Conservation (phyloP, 2,888 invertebrate genomes). For the Willowsia nigromaculata region DNA sequence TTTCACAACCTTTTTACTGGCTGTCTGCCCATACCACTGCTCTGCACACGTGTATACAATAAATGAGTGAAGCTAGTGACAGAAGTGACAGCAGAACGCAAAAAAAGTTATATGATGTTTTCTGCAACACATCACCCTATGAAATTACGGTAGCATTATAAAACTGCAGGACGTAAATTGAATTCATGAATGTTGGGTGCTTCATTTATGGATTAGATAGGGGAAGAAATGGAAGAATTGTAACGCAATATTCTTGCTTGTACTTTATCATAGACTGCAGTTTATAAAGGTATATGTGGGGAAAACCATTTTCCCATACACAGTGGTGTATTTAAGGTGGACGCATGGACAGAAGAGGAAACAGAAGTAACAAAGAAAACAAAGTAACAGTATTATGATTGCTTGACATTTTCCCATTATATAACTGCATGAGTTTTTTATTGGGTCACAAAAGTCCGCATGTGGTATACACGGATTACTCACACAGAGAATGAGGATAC, state of each 20-base stretch:
- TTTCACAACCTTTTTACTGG: not conserved
- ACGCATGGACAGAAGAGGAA: not conserved
- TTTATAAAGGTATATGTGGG: too few relatives aligned
- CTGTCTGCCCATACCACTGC: not conserved
- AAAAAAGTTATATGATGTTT: not conserved
- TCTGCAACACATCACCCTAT: not conserved
- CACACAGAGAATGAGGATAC: conserved; percentile 4
- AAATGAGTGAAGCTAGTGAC: too few relatives aligned
- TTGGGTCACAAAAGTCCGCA: conserved; percentile 40
- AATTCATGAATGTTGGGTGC: conserved; percentile 15
- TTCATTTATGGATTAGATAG: conserved; percentile 18
- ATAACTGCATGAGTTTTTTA: conserved; percentile 32
- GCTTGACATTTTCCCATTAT: conserved; percentile 33
- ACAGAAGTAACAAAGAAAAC: not conserved
- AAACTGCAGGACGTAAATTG: conserved; percentile 50
- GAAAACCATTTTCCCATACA: too few relatives aligned
- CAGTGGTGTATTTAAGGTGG: not conserved
- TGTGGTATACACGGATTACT: conserved; percentile 45
- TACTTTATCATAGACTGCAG: too few relatives aligned
- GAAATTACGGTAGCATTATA: not conserved
- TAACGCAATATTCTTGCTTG: not conserved
- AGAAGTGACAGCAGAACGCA: not conserved
- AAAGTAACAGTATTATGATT: conserved; percentile 30
- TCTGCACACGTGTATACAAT: not conserved
- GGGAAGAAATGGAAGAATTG: not conserved